Evolutionary conservation across 2,797 vertebrate species (phyloP).

Genomic region (Diplodus puntazzo): DNA sequence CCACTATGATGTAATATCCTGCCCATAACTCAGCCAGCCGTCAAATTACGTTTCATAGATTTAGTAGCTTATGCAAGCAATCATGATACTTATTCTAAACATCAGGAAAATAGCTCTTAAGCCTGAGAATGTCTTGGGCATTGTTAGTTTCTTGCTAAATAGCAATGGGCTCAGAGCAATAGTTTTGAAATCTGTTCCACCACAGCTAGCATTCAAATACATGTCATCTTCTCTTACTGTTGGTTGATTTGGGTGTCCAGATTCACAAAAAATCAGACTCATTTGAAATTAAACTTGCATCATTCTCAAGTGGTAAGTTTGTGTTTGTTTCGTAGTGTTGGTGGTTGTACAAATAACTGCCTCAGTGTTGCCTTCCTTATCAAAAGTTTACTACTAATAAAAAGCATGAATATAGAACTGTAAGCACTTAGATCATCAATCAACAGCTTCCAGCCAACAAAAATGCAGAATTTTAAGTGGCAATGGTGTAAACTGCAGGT

Average conservation of each 20-base stretch:
- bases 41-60: background rate
- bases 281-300: background rate
- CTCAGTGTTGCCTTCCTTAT: background rate
- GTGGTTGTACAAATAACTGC: background rate
- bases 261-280: background rate
- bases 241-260: background rate
- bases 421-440: background rate
- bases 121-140: background rate
- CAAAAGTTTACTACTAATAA: background rate
- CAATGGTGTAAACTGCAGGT: background rate
- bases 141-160: background rate
- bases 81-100: background rate
- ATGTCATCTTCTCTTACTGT: background rate
- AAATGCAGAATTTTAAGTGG: background rate
- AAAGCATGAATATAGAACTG: background rate
- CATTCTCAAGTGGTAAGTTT: background rate
- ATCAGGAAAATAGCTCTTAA: background rate
- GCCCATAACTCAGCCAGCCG: no score
- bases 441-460: background rate
- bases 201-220: no score
- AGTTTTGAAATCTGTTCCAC: background rate
- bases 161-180: no score
- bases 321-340: background rate
- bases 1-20: no score
- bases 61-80: background rate